Percentiles rank a stretch among this genome's conserved stretches.
Conservation (phyloP, 2,888 invertebrate species). For the Anthophora plumipes region DNA sequence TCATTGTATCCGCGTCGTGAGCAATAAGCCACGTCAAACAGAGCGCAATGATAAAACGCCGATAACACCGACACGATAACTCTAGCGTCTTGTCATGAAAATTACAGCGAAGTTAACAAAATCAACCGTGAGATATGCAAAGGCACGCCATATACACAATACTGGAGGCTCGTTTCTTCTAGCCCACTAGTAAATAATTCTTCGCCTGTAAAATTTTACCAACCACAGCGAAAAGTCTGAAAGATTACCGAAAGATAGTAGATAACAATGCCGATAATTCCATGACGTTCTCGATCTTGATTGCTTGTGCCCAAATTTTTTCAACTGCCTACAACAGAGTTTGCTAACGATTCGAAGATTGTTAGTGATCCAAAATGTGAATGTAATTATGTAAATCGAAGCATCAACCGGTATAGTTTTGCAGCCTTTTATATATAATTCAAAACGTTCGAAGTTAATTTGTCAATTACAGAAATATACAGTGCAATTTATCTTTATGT, state of each 20-base stretch:
- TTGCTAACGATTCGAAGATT: no score
- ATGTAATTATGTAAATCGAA: no score
- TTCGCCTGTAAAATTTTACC: constrained; percentile 10
- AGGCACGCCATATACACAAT: no score
- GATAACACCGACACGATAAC: constrained; percentile 73
- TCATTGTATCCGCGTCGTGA: constrained; percentile 65
- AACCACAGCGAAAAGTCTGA: constrained; percentile 20
- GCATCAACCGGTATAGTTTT: no score
- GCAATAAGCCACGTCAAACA: constrained; percentile 75
- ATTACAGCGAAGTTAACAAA: constrained; percentile 49
- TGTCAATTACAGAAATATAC: no score
- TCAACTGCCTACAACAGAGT: no score
- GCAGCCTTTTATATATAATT: no score
- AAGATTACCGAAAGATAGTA: constrained; percentile 30
- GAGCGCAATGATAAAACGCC: constrained; percentile 70
- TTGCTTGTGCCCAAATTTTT: constrained; percentile 9
- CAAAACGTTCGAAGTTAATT: no score
- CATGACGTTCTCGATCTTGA: constrained; percentile 34
- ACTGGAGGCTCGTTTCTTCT: constrained; percentile 53
- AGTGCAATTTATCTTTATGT: not conserved
- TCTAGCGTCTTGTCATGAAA: constrained; percentile 54
- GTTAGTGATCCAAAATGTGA: no score
- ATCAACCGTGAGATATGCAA: constrained; percentile 30
- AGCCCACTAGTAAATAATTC: constrained; percentile 42
- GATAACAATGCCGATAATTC: constrained; percentile 49